These are phyloP conservation scores for Semibalanus balanoides DNA, from an alignment of 1,140 invertebrate species.

Conservation along the genomic window DNA sequence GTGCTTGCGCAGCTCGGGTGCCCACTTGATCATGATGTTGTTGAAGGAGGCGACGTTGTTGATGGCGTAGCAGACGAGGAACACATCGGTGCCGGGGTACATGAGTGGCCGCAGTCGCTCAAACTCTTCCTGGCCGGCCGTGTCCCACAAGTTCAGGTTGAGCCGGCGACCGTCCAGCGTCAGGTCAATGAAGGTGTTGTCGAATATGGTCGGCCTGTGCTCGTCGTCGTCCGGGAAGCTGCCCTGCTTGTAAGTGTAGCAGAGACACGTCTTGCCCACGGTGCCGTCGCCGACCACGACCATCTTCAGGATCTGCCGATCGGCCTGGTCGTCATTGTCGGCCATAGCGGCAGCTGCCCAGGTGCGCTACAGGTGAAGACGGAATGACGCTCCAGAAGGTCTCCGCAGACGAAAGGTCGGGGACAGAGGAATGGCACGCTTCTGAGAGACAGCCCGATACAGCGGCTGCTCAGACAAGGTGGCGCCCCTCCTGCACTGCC, in stretches of 20 bases:
- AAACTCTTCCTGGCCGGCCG: constrained; percentile 22
- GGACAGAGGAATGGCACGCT: too few relatives aligned
- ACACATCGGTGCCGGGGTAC: constrained; percentile 29
- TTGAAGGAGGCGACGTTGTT: constrained; percentile 36
- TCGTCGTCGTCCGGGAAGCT: constrained; percentile 29
- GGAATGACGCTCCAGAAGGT: too few relatives aligned
- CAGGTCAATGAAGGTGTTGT: constrained; percentile 14
- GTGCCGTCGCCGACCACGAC: constrained; percentile 37
- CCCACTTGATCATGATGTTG: constrained; percentile 37
- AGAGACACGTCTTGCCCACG: constrained; percentile 36
- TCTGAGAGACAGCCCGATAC: too few relatives aligned
- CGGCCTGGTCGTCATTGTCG: too few relatives aligned
- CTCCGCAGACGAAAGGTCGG: too few relatives aligned
- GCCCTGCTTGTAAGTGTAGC: constrained; percentile 36
- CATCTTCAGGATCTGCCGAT: constrained; percentile 26
- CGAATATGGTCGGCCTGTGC: constrained; percentile 19
- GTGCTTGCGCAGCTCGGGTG: constrained; percentile 34
- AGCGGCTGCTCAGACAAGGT: too few relatives aligned
- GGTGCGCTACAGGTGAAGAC: too few relatives aligned
- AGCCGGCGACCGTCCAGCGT: background rate
- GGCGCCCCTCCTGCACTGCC: too few relatives aligned
- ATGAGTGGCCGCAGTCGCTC: constrained; percentile 35
- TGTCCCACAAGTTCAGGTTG: constrained; percentile 14
- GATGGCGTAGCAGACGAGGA: constrained; percentile 37
- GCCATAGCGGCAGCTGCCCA: too few relatives aligned